Evolutionary conservation across 2,113 vertebrate genomes (phyloP), one percentile per base, ranked within the genome.

Genomic region (Columbina picui): DNA sequence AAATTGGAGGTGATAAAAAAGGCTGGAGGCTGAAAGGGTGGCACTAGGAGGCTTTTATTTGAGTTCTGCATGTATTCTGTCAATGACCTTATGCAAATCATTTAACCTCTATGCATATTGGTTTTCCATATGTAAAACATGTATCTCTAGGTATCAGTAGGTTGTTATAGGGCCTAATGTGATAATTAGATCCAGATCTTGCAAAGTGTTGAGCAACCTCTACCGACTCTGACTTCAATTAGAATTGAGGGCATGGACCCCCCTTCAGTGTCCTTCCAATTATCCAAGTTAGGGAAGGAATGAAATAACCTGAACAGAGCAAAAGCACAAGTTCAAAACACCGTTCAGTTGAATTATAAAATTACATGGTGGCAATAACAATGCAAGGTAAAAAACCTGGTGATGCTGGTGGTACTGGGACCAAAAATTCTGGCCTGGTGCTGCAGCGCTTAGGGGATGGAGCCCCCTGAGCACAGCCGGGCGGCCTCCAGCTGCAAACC

Each of bases 41-140:
- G 71, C 96, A 80, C 90, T 86, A 70, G 41, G 34, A 94, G 71
- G 87, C 82, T 94, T 96, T 96, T 91, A 93, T 93, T 89, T 91
- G 56, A 67, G 68, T 91, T 89, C 69, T 92, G 73, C 87, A 45
- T 25, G 43, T 90, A n/a, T 79, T 95, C 67, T 84, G 45, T 90
- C 74, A 4, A 7, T 95, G 93, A 96, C 96, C 92, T 96, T 97
- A 96, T 96, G 93, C 96, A 97, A 96, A 94, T 96, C 32, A 52
- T 55, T 92, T 96, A 85, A 95, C 94, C 95, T 94, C 61, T 84
- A 53, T 91, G 92, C 79, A 89, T 88, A 94, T 96, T 93, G 76
- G 71, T 88, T 95, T 93, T 95, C 90, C 64, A 34, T 92, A 91
- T 89, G 82, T 86, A 92, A 93, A 92, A 49, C 1, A 0, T 79